A percentile compares a stretch with the other conserved stretches of the same genome.
Conservation (phyloP, 2,888 invertebrate genomes). For the Slavum lentiscoides region DNA sequence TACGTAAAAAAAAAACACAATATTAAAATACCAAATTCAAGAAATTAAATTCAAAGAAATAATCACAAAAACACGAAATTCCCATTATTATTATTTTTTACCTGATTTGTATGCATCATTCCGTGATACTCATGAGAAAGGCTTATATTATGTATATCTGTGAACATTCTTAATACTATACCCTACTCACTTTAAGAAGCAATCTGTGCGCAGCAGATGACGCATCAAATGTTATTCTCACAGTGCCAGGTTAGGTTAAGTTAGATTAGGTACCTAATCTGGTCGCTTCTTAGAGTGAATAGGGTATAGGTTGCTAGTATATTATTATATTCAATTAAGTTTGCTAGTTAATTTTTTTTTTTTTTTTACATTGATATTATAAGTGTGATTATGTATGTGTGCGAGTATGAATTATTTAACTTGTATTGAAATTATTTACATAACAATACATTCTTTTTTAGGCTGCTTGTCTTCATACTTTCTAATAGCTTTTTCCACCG, state of each 20-base stretch:
- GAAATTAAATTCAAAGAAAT: slow-evolving; percentile 21
- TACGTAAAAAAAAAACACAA: neutral
- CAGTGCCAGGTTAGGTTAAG: too few species aligned
- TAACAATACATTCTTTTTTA: slow-evolving; percentile 55
- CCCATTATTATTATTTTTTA: slow-evolving; percentile 29
- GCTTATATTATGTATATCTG: slow-evolving; percentile 50
- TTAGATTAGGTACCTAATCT: too few species aligned
- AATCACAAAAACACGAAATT: slow-evolving; percentile 29
- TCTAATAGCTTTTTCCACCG: slow-evolving; percentile 49
- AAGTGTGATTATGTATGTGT: neutral
- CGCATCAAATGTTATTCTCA: too few species aligned
- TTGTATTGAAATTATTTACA: slow-evolving; percentile 44
- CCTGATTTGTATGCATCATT: slow-evolving; percentile 38
- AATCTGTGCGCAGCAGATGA: too few species aligned
- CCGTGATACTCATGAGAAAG: slow-evolving; percentile 43
- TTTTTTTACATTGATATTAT: slow-evolving; percentile 10
- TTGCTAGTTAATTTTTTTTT: slow-evolving; percentile 22
- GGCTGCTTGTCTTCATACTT: slow-evolving; percentile 50
- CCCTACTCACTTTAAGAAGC: too few species aligned
- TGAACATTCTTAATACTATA: slow-evolving; percentile 35
- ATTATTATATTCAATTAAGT: too few species aligned
- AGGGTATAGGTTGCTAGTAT: too few species aligned
- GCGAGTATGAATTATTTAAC: slow-evolving; percentile 2
- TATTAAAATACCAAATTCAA: slow-evolving; percentile 13
- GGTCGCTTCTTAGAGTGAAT: too few species aligned